Evolutionary conservation across 1,140 invertebrate species (phyloP), one percentile per base, ranked within the genome.

Genomic region (Epicauta chinensis): DNA sequence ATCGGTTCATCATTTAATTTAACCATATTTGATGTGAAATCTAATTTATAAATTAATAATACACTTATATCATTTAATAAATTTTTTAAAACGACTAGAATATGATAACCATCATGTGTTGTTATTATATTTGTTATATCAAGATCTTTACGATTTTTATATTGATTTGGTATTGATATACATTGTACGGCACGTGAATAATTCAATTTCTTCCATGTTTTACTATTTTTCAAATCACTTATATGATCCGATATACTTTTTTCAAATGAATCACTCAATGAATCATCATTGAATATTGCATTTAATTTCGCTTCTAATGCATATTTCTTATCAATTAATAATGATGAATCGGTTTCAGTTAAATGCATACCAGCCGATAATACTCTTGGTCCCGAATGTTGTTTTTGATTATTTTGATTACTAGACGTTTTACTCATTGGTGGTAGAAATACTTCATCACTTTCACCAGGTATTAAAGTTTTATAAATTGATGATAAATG

Each of bases 61-160:
- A 75, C 51, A 7, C 71, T 70, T 53, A 70, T 71, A 9, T 39
- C 44, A 12, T 58, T 31, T 30, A 46, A 46, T n/a, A 17, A 35
- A 51, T 51, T 54, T 40, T 76, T 78, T 51, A 85, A 69, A 1
- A 81, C 78, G 10, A 85, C 80, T 34, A 85, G 73, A 29, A 87
- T 65, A 68, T 83, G 77, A 47, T 72, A 73, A 13, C 80, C 81
- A 58, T 85, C 82, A 51, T 78, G 79, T 2, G 81, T 81, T 0
- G 82, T 75, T 34, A 81, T 59, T 9, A 84, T 70, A 47, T 81
- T 77, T 1, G 75, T 77, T 12, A 86, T 76, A 58, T 73, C 75
- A 32, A 73, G 65, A 58, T 76, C 72, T 15, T 69, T 68, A 39
- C 64, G 67, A n/a, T 71, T 57, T 30, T 71, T 73, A 37, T 76